phyloP scores from a whole-genome alignment of 2,113 vertebrate genomes.

The Bos javanicus region DNA sequence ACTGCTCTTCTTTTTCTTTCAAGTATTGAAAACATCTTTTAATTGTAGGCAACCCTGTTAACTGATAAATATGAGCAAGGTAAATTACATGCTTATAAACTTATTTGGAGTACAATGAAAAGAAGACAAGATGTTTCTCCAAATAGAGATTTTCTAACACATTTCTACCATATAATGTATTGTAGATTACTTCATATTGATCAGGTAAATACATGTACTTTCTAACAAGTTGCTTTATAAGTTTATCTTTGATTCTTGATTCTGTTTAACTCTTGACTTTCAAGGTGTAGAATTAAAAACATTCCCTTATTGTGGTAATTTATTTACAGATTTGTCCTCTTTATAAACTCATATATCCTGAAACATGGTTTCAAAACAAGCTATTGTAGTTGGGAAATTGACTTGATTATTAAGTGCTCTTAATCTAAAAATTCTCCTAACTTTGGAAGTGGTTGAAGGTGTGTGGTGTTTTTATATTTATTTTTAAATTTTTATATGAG shows the following conservation, averaged over 20 bases:
- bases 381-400: not conserved
- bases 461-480: not conserved
- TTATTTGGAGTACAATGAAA: constrained; percentile 99
- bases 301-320: not conserved
- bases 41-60: constrained; percentile 94
- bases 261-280: constrained; percentile 39
- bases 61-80: constrained; percentile 98
- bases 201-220: constrained; percentile 84
- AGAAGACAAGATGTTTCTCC: constrained; percentile 97
- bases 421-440: not conserved
- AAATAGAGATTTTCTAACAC: constrained; percentile 96
- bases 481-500: not conserved
- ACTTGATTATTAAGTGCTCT: constrained; percentile 21
- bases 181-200: constrained; percentile 96
- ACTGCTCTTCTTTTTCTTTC: not conserved
- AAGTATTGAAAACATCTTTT: constrained; percentile 53
- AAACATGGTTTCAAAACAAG: constrained; percentile 1
- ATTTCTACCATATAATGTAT: constrained; percentile 99
- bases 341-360: not conserved
- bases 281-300: constrained; percentile 24
- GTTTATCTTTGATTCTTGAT: constrained; percentile 33
- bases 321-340: not conserved
- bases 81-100: constrained; percentile 97
- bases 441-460: not conserved
- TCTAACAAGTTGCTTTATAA: not conserved